phyloP scores from a whole-genome alignment of 2,888 invertebrate species.

The Muschampia plurimacula region DNA sequence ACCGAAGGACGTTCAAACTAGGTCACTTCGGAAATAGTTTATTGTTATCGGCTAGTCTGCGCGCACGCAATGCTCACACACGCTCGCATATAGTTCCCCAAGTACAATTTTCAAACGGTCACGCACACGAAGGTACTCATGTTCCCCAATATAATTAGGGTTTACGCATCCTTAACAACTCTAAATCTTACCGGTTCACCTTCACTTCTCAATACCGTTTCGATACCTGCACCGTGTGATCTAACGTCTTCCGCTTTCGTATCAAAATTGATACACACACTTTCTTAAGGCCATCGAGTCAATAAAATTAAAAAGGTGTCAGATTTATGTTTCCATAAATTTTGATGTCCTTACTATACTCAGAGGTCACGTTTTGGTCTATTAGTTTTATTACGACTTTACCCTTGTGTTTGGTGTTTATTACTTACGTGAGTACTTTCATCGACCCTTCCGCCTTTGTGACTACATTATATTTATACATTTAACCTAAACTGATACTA shows the following conservation, averaged over 20 bases:
- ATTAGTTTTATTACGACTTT: constrained; percentile 80
- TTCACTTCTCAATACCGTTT: constrained; percentile 66
- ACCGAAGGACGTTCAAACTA: constrained; percentile 84
- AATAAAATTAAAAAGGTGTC: constrained; percentile 77
- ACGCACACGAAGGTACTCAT: constrained; percentile 60
- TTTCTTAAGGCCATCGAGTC: constrained; percentile 77
- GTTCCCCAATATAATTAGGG: constrained; percentile 66
- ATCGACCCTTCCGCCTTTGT: constrained; percentile 11
- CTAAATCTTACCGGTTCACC: constrained; percentile 73
- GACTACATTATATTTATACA: neutral
- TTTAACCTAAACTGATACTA: too few species aligned
- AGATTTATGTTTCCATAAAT: constrained; percentile 71
- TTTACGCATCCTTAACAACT: constrained; percentile 69
- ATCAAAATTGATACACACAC: constrained; percentile 61
- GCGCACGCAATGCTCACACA: constrained; percentile 73
- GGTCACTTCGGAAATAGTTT: constrained; percentile 86
- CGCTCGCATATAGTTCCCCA: constrained; percentile 41
- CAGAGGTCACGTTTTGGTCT: constrained; percentile 75
- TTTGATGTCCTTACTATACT: constrained; percentile 64
- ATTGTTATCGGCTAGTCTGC: constrained; percentile 84
- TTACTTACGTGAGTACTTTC: constrained; percentile 48
- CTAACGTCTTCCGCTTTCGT: constrained; percentile 67
- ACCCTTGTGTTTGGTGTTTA: constrained; percentile 67
- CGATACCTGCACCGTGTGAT: constrained; percentile 54
- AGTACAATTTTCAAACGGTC: constrained; percentile 73